Evolutionary conservation across 2,888 invertebrate species (phyloP), one percentile per base, ranked within the genome.

Genomic region (Ormyrus rosae): DNA sequence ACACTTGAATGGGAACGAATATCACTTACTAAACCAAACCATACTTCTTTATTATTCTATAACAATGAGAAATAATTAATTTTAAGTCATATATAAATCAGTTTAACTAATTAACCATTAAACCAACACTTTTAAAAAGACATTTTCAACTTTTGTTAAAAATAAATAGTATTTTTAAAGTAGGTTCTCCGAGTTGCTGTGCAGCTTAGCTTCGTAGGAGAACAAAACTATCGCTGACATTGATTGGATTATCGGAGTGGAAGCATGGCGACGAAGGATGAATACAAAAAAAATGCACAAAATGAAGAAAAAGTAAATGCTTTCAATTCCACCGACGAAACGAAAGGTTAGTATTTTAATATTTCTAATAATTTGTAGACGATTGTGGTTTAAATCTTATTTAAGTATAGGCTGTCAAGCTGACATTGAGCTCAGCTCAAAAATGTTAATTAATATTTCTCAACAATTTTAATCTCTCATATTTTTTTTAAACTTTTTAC

Each of bases 191-290:
- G 3, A 67, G 10, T 6, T n/a, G 13, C 48, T 34, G 11, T 8
- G 11, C 2, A 61, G 46, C 46, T 4, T 48, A 64, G 63, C 56
- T 55, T 55, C 50, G 53, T 13, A 63, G 60, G 55, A 63, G 61
- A 51, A 48, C n/a, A 5, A 56, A n/a, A 34, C 34, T 34, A 56
- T 69, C 11, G 55, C 73, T 55, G 74, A 53, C 13, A 64, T 48
- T 67, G 61, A 65, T 74, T 70, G 13, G 56, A 71, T 65, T 50
- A 70, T 71, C 50, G 48, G 46, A 75, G 50, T 63, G 61, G 7
- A 63, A 75, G 65, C 1, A 81, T 78, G 78, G 53, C 78, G 50
- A 55, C 70, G 19, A 61, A n/a, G 7, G 19, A 5, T n/a, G 61
- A 65, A 34, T 34, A 34, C 9, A 60, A 71, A 8, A 60, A 64